Conservation (phyloP, 2,113 vertebrate species). For the Probosciger aterrimus region DNA sequence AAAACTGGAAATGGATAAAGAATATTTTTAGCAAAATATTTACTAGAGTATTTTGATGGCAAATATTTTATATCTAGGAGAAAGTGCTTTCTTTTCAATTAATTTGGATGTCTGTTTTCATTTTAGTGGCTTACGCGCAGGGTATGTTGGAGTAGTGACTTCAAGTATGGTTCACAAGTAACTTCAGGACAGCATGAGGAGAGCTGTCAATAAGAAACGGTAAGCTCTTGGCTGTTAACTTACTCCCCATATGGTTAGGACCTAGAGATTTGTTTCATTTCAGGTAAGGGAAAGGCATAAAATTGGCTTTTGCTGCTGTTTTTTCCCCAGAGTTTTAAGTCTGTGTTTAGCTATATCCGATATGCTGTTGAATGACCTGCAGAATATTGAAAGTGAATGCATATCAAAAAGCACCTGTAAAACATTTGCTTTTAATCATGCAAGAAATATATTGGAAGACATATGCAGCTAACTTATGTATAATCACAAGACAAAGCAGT, state of each 20-base stretch:
- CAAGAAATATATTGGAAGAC: neutral
- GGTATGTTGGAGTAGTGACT: neutral
- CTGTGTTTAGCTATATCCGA: neutral
- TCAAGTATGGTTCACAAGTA: neutral
- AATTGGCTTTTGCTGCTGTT: neutral
- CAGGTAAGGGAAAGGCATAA: neutral
- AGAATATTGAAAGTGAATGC: neutral
- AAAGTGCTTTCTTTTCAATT: conserved; percentile 11
- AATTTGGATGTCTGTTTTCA: neutral
- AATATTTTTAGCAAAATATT: conserved; percentile 8
- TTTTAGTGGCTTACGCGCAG: neutral
- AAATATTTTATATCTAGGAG: neutral
- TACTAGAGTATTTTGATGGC: neutral
- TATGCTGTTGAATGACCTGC: neutral
- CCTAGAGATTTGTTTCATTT: neutral
- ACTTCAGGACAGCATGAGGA: neutral
- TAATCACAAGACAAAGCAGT: neutral
- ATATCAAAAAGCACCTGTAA: neutral
- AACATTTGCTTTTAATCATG: neutral
- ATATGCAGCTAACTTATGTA: neutral
- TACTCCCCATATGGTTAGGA: neutral
- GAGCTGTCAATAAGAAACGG: neutral
- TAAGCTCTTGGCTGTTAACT: neutral
- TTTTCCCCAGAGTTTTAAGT: neutral
- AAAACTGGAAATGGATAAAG: conserved; percentile 54